Base-by-base conservation (phyloP, 2,888 invertebrate species). In the Lasioglossum vierecki region DNA sequence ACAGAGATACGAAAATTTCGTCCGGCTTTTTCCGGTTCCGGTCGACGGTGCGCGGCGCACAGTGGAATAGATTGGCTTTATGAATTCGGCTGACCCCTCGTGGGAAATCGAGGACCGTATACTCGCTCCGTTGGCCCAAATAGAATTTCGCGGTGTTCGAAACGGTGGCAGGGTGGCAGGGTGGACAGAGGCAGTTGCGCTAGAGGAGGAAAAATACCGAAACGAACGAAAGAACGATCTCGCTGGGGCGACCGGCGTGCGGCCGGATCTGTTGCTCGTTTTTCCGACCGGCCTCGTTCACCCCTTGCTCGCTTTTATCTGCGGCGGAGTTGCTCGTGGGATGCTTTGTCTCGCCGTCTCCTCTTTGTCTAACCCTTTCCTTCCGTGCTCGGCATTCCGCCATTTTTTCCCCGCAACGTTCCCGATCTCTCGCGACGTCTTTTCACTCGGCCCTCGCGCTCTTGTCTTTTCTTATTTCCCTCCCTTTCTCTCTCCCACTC, bases 61-160 rank as follows among this genome's bases (percentile, higher is more conserved):
- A 22, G 53, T 8, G 53, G 71, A 63, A 80, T 80, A 84, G 80
- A 88, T 83, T 39, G 79, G 82, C 68, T 88, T 88, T 53, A 87
- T 89, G 87, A 88, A 80, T 89, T 84, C 63, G 75, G 75, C 74
- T 82, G 80, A 15, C 22, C 84, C 83, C 87, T 60, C 87, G 70
- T 72, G 87, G 85, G 85, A 88, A 89, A 85, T 85, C 83, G 77
- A 76, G 49, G 76, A 68, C 30, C 78, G 72, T 82, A 74, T 76
- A 79, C 63, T 49, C 26, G 57, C 46, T n/a, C 60, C n/a, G 63
- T 73, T 77, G 76, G 63, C 82, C 70, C 70, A 81, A 87, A 78
- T 87, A 76, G 79, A 87, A 83, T 85, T 83, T 85, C 39, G 26
- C 49, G 63, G 53, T 70, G 75, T 85, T 85, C 41, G 66, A 66